Conservation (phyloP, 2,797 vertebrate species). For the Selene dorsalis region DNA sequence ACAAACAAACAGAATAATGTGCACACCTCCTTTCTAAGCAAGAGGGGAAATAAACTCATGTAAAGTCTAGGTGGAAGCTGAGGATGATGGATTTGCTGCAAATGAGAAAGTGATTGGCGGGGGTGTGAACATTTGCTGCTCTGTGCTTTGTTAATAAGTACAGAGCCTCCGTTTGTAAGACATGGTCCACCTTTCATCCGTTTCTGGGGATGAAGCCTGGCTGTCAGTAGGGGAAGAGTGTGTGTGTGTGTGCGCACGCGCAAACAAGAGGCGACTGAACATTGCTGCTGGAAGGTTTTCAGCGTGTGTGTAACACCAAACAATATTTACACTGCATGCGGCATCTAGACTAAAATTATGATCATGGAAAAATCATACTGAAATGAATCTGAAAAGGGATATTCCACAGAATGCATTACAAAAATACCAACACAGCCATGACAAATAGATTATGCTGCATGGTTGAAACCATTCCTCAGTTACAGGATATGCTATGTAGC, state of each 20-base stretch:
- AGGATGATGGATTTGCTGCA: not conserved
- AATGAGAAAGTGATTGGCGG: slow-evolving; percentile 18
- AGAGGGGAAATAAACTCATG: slow-evolving; percentile 21
- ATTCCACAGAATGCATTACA: not conserved
- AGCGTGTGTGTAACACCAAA: not conserved
- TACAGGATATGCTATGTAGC: too few relatives aligned
- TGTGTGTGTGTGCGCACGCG: not conserved
- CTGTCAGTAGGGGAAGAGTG: not conserved
- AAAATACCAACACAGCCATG: not conserved
- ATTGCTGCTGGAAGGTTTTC: not conserved
- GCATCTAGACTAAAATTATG: not conserved
- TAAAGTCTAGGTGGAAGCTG: not conserved
- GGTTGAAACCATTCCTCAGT: too few relatives aligned
- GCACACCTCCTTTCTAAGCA: slow-evolving; percentile 1
- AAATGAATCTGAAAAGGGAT: not conserved
- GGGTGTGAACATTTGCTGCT: not conserved
- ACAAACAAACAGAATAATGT: slow-evolving; percentile 42
- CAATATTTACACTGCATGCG: not conserved
- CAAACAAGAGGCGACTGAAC: too few relatives aligned
- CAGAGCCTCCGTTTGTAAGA: not conserved
- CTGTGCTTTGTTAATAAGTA: slow-evolving; percentile 19
- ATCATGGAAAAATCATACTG: not conserved
- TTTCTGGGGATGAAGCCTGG: not conserved
- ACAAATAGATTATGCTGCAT: too few relatives aligned
- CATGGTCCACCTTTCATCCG: slow-evolving; percentile 1